Conservation (phyloP, 2,113 vertebrate species). For the Ammodytes marinus region DNA sequence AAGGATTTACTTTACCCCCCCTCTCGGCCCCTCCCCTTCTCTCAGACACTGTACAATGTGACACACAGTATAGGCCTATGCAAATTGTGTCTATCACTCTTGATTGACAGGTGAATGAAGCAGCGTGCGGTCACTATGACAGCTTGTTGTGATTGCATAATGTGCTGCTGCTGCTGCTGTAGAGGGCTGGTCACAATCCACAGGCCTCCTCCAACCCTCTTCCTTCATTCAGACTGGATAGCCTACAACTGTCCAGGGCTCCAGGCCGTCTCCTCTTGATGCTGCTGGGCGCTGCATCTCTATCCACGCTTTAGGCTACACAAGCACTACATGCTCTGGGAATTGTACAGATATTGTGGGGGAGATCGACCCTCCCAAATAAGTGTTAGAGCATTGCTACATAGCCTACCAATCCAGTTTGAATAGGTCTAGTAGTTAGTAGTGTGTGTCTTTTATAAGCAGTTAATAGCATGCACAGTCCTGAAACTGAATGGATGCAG, state of each 20-base stretch:
- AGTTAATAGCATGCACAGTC: neutral
- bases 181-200: constrained; percentile 21
- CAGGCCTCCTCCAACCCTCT: neutral
- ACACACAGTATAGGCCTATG: too few relatives aligned
- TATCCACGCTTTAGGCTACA: too few relatives aligned
- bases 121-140: neutral
- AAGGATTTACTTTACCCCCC: too few relatives aligned
- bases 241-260: constrained; percentile 1
- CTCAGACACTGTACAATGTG: neutral
- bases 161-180: constrained; percentile 42
- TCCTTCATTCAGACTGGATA: constrained; percentile 35
- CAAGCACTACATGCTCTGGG: too few relatives aligned
- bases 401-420: neutral
- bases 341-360: neutral
- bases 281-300: neutral
- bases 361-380: neutral
- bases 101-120: constrained; percentile 57
- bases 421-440: neutral
- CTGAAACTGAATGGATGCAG: neutral
- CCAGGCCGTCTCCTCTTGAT: neutral
- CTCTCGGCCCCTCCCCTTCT: constrained; percentile 1
- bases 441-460: neutral
- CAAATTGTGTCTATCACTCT: neutral
- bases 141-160: constrained; percentile 63
- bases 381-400: neutral